phyloP scores from a whole-genome alignment of 1,140 invertebrate genomes.

The Metopolophium dirhodum region DNA sequence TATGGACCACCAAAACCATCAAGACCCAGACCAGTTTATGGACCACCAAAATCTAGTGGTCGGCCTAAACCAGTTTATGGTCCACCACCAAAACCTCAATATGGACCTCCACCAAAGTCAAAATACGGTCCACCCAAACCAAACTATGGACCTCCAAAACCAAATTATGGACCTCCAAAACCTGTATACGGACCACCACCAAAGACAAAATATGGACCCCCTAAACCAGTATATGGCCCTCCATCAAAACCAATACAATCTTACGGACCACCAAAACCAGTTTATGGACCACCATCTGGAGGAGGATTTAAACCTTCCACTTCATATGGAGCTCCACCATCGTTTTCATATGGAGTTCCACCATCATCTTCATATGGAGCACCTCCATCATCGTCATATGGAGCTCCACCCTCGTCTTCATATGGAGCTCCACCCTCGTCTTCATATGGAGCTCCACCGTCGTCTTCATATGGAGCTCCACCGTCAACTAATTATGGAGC shows the following conservation, averaged over 20 bases:
- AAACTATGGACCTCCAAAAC: slow-evolving; percentile 62
- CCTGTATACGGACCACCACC: slow-evolving; percentile 60
- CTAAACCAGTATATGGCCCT: slow-evolving; percentile 58
- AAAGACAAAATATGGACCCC: slow-evolving; percentile 60
- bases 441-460: slow-evolving; percentile 55
- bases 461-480: slow-evolving; percentile 58
- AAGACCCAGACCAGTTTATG: slow-evolving; percentile 56
- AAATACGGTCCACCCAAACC: slow-evolving; percentile 63
- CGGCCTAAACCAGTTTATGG: slow-evolving; percentile 60
- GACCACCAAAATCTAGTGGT: slow-evolving; percentile 60
- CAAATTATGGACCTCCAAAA: slow-evolving; percentile 60
- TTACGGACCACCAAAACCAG: slow-evolving; percentile 61
- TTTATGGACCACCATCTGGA: slow-evolving; percentile 62
- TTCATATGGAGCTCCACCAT: slow-evolving; percentile 62
- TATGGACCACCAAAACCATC: slow-evolving; percentile 60
- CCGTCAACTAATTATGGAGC: neutral
- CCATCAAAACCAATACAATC: slow-evolving; percentile 62
- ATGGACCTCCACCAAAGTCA: slow-evolving; percentile 62
- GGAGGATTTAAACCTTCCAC: slow-evolving; percentile 54
- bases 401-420: neutral
- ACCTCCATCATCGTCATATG: neutral
- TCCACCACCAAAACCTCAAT: slow-evolving; percentile 60
- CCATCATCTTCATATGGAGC: neutral
- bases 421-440: neutral
- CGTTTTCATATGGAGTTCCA: neutral